Percentiles rank a stretch among this genome's conserved stretches.
phyloP scores from a whole-genome alignment of 1,140 invertebrate species.

The Triops cancriformis region DNA sequence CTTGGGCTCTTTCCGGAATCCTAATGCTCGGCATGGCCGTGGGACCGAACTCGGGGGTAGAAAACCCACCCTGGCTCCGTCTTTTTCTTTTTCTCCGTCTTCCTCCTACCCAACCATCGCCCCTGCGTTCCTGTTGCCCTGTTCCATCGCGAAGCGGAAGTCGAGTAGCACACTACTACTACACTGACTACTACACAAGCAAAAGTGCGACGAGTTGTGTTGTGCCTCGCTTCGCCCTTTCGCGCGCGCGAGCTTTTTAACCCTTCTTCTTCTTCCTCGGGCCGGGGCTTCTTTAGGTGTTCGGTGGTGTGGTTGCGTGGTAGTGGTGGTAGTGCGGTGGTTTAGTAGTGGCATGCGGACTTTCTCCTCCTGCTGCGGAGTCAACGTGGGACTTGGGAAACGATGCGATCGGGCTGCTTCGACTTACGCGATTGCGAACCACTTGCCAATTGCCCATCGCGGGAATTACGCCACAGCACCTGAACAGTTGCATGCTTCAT shows the following conservation, averaged over 20 bases:
- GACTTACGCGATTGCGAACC: neutral
- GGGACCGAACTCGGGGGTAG: neutral
- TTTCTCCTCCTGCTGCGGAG: neutral
- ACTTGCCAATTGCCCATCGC: neutral
- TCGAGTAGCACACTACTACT: conserved; percentile 1
- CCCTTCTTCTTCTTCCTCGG: too few species aligned
- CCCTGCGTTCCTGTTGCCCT: neutral
- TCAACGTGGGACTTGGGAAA: neutral
- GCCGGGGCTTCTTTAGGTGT: neutral
- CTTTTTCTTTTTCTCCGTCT: neutral
- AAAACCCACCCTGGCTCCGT: neutral
- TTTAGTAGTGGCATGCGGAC: neutral
- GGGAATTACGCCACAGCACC: too few species aligned
- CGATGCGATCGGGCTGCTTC: neutral
- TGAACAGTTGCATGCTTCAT: too few species aligned
- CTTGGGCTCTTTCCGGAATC: neutral
- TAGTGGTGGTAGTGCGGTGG: neutral
- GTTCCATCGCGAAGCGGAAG: conserved; percentile 2
- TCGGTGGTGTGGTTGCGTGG: neutral
- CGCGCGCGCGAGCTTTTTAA: neutral
- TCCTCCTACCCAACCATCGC: conserved; percentile 10
- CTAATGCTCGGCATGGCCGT: neutral
- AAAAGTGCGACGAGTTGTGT: neutral
- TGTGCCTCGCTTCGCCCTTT: neutral
- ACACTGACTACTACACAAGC: neutral